Conservation (phyloP, 2,888 invertebrate species). For the Ernsta delagoae region DNA sequence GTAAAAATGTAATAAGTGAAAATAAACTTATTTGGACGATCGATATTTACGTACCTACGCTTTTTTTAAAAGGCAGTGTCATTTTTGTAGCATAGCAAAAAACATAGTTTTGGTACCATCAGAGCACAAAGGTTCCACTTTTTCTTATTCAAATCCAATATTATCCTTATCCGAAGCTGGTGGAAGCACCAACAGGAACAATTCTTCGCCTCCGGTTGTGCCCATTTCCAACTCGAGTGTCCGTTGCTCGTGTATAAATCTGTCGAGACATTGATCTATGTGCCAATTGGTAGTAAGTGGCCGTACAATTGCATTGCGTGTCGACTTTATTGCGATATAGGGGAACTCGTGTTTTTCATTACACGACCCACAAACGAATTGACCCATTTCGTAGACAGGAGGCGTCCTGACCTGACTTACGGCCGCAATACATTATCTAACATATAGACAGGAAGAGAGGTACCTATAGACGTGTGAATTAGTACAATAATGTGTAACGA, state of each 20-base stretch:
- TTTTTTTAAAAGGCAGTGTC: too few relatives aligned
- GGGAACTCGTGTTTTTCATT: slow-evolving; percentile 3
- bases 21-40: too few relatives aligned
- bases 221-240: slow-evolving; percentile 5
- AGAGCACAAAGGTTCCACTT: background rate
- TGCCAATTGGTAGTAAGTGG: slow-evolving; percentile 15
- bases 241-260: slow-evolving; percentile 6
- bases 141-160: background rate
- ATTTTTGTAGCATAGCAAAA: too few relatives aligned
- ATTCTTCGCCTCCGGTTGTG: background rate
- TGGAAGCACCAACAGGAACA: background rate
- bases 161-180: background rate
- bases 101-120: too few relatives aligned
- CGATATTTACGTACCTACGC: too few relatives aligned
- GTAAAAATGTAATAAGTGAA: too few relatives aligned
- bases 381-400: background rate
- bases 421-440: too few relatives aligned
- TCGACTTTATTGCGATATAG: slow-evolving; percentile 6
- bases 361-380: background rate
- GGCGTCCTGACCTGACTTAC: too few relatives aligned
- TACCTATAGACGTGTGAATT: too few relatives aligned
- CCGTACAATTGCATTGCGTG: slow-evolving; percentile 21
- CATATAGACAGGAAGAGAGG: too few relatives aligned
- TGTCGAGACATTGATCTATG: slow-evolving; percentile 5
- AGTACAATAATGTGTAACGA: too few relatives aligned